Conservation (phyloP, 2,113 vertebrate genomes). For the Dicerorhinus sumatrensis region DNA sequence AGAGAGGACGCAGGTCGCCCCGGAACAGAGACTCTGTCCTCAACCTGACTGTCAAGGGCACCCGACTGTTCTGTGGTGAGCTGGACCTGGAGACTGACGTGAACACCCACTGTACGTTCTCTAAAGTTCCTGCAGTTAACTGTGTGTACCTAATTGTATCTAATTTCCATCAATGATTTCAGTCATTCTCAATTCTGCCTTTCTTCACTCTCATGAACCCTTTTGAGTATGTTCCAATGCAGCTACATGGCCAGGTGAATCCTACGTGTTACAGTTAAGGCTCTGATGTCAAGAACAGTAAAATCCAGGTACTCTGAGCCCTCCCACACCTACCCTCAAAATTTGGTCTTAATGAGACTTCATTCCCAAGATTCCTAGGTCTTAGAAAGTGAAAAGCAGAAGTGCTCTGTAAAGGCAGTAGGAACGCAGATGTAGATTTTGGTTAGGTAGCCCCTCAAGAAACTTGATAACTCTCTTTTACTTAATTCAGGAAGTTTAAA, state of each 20-base stretch:
- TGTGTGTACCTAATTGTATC: neutral
- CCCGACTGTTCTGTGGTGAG: neutral
- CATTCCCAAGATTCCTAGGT: constrained; percentile 21
- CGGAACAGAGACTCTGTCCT: neutral
- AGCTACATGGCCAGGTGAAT: neutral
- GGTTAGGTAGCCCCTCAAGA: neutral
- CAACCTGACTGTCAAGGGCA: neutral
- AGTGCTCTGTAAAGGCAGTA: neutral
- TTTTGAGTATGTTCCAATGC: neutral
- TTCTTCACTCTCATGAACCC: neutral
- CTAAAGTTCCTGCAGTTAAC: constrained; percentile 9
- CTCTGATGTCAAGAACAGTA: neutral
- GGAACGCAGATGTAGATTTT: neutral
- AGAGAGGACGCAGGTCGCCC: neutral
- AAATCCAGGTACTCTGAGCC: neutral
- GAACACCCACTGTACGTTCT: neutral
- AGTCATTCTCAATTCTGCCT: neutral
- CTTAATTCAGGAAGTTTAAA: constrained; percentile 24
- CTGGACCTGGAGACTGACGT: neutral
- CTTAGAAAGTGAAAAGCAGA: constrained; percentile 33
- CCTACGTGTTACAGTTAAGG: neutral
- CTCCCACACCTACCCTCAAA: neutral
- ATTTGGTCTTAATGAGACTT: neutral
- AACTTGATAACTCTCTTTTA: neutral
- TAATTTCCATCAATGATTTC: neutral